Base-by-base conservation (phyloP, 2,888 invertebrate species). In the Acanthopleura granulata region DNA sequence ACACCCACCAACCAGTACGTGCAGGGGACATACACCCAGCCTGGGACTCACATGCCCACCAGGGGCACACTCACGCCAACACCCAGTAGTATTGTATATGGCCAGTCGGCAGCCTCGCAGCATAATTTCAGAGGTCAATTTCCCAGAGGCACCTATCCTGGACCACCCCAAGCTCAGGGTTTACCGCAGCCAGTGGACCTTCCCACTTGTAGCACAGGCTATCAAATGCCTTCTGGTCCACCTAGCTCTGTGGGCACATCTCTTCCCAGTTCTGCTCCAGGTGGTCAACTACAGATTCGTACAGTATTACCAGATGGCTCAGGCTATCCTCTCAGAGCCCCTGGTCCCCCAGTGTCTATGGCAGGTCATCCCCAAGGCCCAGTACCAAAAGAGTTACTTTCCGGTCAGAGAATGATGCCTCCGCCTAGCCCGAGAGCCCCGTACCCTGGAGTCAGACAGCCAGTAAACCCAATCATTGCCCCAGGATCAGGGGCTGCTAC, bases 1-100 rank as follows among this genome's bases (percentile, higher is more conserved):
- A 83, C 82, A 1, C 82, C 83, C 12, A 81, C 81, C n/a, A 83
- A 82, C 72, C 85, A 84, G 77, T 84, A 81, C 69, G 81, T 82
- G 62, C 84, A 84, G 40, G 83, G 83, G 49, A 79, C 80, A n/a
- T 84, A 79, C 73, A 79, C 79, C 16, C 80, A 78, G 73, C 82
- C 79, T 12, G 75, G 76, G 29, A 77, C 77, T 40, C 80, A 79
- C 27, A 77, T 78, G n/a, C 78, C 82, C 18, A 79, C 81, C 12
- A 74, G 79, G 49, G 80, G 82, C 11, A 80, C 81, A 16, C 75
- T 82, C 9, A 79, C 81, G 22, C 82, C 82, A 29, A 75, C 80
- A 14, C 83, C 83, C 16, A 79, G 72, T 57, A 80, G 81, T 66
- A 80, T 83, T 51, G 50, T 83, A 50, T 82, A 84, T 80, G 84